Conservation (phyloP, 1,140 invertebrate genomes). For the Drosophila kepulauana region DNA sequence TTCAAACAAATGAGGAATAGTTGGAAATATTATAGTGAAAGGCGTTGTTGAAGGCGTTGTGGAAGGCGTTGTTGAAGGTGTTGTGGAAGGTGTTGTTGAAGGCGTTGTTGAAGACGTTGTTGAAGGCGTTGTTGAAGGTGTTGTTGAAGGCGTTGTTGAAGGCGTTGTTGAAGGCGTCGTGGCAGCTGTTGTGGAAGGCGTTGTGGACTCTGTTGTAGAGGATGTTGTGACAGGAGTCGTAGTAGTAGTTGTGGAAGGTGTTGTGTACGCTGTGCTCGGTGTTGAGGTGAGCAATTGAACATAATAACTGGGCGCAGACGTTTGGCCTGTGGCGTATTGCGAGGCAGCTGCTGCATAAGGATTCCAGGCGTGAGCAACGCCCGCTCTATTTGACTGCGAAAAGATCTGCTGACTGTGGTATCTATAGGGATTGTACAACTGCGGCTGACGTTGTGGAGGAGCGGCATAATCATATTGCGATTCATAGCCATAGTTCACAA, state of each 20-base stretch:
- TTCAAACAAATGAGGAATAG: too few relatives aligned
- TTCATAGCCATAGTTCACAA: constrained; percentile 4
- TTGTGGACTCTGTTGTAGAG: background rate
- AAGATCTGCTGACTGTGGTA: background rate
- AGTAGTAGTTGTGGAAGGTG: background rate
- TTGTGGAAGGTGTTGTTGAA: too few relatives aligned
- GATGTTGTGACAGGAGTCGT: background rate
- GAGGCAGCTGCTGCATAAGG: background rate
- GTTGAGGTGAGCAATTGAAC: background rate
- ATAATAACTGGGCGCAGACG: background rate
- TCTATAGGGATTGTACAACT: constrained; percentile 9
- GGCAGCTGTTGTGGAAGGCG: background rate
- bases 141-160: too few relatives aligned
- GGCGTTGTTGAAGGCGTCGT: background rate
- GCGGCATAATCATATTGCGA: background rate
- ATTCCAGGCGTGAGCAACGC: background rate
- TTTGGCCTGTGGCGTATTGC: background rate
- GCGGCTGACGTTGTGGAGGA: background rate
- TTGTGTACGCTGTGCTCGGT: background rate
- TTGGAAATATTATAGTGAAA: too few relatives aligned
- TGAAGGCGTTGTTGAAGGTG: background rate
- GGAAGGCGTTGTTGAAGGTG: background rate
- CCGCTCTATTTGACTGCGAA: background rate
- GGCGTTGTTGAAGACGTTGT: background rate
- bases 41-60: background rate